phyloP scores from a whole-genome alignment of 2,888 invertebrate species.

The Mesorhabditis spiculigera region DNA sequence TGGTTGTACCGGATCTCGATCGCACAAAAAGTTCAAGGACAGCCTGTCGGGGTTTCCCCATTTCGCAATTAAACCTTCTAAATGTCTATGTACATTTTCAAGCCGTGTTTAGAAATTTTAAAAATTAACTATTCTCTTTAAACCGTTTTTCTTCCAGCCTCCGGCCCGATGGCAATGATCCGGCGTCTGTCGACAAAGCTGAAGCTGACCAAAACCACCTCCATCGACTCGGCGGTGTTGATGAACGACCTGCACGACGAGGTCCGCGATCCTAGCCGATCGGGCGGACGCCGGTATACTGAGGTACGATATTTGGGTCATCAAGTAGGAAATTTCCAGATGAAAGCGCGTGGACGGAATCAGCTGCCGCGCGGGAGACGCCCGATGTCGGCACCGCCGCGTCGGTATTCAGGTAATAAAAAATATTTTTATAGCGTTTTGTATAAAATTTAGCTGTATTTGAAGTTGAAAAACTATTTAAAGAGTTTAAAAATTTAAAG shows the following conservation, averaged over 20 bases:
- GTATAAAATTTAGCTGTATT: too few relatives aligned
- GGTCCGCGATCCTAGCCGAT: not conserved
- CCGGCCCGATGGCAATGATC: conserved; percentile 22
- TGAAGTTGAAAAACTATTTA: too few relatives aligned
- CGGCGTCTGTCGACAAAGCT: conserved; percentile 21
- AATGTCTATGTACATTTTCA: too few relatives aligned
- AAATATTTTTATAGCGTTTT: too few relatives aligned
- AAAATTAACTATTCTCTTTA: too few relatives aligned
- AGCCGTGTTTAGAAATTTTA: too few relatives aligned
- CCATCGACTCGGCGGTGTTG: conserved; percentile 9
- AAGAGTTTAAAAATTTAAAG: too few relatives aligned
- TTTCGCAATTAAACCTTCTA: too few relatives aligned
- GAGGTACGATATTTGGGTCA: not conserved
- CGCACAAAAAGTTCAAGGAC: too few relatives aligned
- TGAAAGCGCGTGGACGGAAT: not conserved
- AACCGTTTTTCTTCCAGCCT: not conserved
- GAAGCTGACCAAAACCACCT: conserved; percentile 21
- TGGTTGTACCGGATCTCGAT: too few relatives aligned
- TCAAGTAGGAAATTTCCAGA: not conserved
- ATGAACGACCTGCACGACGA: not conserved
- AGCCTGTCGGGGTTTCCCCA: too few relatives aligned
- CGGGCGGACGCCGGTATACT: not conserved
- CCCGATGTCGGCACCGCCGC: not conserved
- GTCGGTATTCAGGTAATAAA: not conserved
- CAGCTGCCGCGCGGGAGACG: not conserved